Evolutionary conservation across 1,140 invertebrate genomes (phyloP).

Genomic region (Sinonovacula constricta): DNA sequence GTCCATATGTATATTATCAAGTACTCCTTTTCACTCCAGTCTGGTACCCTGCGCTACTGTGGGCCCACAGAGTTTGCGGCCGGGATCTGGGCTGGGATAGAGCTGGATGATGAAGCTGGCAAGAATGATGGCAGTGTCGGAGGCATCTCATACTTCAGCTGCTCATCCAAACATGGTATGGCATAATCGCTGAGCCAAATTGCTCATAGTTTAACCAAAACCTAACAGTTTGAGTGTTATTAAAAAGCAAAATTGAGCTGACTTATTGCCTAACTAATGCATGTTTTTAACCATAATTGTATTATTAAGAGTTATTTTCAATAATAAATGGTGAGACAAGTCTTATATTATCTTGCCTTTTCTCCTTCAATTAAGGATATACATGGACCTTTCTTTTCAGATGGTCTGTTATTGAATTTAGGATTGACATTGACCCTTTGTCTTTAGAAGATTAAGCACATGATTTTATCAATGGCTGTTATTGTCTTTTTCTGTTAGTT

Average conservation of each 20-base stretch:
- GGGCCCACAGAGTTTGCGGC: constrained; percentile 78
- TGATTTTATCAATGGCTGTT: too few species aligned
- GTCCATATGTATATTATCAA: too few species aligned
- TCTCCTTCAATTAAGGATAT: too few species aligned
- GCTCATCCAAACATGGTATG: constrained; percentile 76
- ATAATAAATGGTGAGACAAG: too few species aligned
- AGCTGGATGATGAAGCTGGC: constrained; percentile 76
- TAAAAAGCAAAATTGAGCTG: background rate
- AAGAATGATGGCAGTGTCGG: constrained; percentile 78
- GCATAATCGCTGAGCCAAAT: constrained; percentile 1
- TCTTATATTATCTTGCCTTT: too few species aligned
- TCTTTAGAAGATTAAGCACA: too few species aligned
- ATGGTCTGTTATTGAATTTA: too few species aligned
- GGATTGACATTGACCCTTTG: too few species aligned
- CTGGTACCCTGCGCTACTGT: constrained; percentile 76
- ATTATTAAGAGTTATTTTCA: too few species aligned
- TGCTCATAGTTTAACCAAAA: background rate
- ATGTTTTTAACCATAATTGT: background rate
- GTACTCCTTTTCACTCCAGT: too few species aligned
- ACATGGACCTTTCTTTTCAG: too few species aligned
- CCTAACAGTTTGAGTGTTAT: background rate
- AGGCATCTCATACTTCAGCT: constrained; percentile 77
- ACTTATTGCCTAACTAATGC: background rate
- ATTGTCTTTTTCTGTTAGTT: too few species aligned
- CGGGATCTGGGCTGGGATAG: constrained; percentile 78